phyloP scores from a whole-genome alignment of 2,113 vertebrate genomes.

The Elanus axillaris region DNA sequence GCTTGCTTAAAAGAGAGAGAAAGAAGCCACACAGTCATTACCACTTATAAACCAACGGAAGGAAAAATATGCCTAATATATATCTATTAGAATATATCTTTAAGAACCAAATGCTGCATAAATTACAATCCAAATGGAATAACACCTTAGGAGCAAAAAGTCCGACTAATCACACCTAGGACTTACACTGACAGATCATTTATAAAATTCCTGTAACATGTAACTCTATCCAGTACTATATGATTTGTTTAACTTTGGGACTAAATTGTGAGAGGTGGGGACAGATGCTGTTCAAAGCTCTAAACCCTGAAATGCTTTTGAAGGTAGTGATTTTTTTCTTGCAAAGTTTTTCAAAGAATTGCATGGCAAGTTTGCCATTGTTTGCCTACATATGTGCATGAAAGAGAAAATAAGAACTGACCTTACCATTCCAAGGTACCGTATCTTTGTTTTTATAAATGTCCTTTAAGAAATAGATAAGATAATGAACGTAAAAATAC shows the following conservation, averaged over 20 bases:
- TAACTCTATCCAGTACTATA: conserved; percentile 51
- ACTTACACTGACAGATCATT: conserved; percentile 46
- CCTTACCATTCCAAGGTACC: not conserved
- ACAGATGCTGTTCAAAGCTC: conserved; percentile 24
- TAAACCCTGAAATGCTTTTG: not conserved
- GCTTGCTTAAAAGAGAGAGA: not conserved
- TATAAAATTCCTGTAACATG: conserved; percentile 33
- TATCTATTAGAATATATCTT: not conserved
- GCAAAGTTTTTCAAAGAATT: not conserved
- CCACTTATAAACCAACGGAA: not conserved
- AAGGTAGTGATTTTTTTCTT: not conserved
- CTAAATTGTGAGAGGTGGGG: conserved; percentile 25
- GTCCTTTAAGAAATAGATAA: not conserved
- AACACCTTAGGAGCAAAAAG: conserved; percentile 37
- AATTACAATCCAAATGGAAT: not conserved
- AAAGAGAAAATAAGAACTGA: not conserved
- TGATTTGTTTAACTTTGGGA: conserved; percentile 61
- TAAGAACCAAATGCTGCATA: not conserved
- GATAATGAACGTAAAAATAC: not conserved
- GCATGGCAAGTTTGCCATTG: not conserved
- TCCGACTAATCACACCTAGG: not conserved
- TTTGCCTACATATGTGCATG: not conserved
- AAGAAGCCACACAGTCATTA: not conserved
- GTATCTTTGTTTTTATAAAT: not conserved
- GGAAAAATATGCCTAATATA: not conserved